A percentile compares a stretch with the other conserved stretches of the same genome.
Evolutionary conservation across 2,113 vertebrate genomes (phyloP).

Genomic region (Nicator chloris): DNA sequence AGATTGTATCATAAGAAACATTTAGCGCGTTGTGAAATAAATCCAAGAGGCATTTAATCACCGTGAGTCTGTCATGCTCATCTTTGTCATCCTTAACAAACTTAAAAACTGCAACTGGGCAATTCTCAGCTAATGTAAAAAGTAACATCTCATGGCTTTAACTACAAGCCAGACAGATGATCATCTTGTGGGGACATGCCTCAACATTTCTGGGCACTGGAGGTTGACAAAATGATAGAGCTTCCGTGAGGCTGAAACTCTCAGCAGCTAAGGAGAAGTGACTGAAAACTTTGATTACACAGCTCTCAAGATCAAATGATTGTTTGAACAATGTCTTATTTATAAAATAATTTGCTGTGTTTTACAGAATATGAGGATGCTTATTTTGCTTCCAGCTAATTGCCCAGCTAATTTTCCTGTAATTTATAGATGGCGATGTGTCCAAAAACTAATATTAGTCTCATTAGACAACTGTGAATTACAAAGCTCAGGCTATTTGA

Average conservation of each 20-base stretch:
- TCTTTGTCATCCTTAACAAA: conserved; percentile 52
- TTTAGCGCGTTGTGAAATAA: conserved; percentile 41
- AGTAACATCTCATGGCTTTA: conserved; percentile 46
- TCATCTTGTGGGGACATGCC: conserved; percentile 54
- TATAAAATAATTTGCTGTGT: neutral
- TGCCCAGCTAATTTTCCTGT: conserved; percentile 11
- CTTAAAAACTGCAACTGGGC: conserved; percentile 56
- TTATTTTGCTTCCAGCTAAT: conserved; percentile 40
- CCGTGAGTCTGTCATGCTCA: conserved; percentile 1
- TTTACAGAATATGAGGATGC: neutral
- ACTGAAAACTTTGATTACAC: conserved; percentile 38
- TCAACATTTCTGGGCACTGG: conserved; percentile 31
- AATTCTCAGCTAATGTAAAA: conserved; percentile 49
- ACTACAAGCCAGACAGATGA: conserved; percentile 40
- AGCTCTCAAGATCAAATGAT: conserved; percentile 15
- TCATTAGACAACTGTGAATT: neutral
- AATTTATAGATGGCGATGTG: neutral
- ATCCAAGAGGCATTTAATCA: conserved; percentile 54
- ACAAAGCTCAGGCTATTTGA: neutral
- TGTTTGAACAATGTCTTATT: conserved; percentile 21
- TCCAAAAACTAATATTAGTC: neutral
- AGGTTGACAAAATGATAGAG: conserved; percentile 36
- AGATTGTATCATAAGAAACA: conserved; percentile 54
- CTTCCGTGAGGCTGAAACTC: neutral
- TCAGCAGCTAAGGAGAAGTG: conserved; percentile 22